Percentiles rank a stretch among this genome's conserved stretches.
These are phyloP conservation scores for Blastobasis adustella DNA, from an alignment of 2,888 invertebrate genomes.

Conservation along the genomic window DNA sequence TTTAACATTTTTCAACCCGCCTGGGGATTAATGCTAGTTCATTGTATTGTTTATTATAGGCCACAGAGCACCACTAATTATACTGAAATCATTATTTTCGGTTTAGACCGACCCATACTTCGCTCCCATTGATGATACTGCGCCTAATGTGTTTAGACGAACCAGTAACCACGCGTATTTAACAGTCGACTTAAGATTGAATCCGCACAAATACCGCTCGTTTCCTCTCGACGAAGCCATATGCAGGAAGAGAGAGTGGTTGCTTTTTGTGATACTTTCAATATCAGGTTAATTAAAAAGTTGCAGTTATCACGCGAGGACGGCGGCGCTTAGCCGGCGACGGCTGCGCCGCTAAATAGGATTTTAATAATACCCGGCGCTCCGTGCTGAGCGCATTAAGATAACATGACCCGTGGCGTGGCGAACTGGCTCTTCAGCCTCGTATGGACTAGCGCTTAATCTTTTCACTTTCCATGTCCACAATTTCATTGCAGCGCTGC, in stretches of 20 bases:
- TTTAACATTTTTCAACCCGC: conserved; percentile 68
- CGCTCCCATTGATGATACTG: conserved; percentile 17
- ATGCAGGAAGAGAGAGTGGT: conserved; percentile 34
- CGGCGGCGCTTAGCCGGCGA: conserved; percentile 21
- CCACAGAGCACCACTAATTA: conserved; percentile 39
- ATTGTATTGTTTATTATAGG: conserved; percentile 58
- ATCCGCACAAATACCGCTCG: too few relatives aligned
- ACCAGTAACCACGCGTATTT: conserved; percentile 15
- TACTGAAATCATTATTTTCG: conserved; percentile 49
- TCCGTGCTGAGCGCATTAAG: conserved; percentile 30
- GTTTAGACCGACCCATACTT: conserved; percentile 13
- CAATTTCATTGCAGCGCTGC: too few relatives aligned
- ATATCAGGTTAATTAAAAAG: conserved; percentile 56
- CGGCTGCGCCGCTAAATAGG: conserved; percentile 27
- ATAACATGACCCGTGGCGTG: conserved; percentile 13
- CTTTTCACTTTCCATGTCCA: too few relatives aligned
- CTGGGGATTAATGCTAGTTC: conserved; percentile 58
- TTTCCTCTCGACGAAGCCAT: conserved; percentile 25
- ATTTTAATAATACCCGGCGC: conserved; percentile 34
- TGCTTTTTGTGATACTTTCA: conserved; percentile 41
- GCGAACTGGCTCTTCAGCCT: too few relatives aligned
- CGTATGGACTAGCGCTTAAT: too few relatives aligned
- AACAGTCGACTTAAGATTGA: not conserved
- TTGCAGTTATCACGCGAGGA: conserved; percentile 43
- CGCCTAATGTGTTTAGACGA: conserved; percentile 4